phyloP scores from a whole-genome alignment of 2,888 invertebrate genomes.

The Drosophila eohydei region DNA sequence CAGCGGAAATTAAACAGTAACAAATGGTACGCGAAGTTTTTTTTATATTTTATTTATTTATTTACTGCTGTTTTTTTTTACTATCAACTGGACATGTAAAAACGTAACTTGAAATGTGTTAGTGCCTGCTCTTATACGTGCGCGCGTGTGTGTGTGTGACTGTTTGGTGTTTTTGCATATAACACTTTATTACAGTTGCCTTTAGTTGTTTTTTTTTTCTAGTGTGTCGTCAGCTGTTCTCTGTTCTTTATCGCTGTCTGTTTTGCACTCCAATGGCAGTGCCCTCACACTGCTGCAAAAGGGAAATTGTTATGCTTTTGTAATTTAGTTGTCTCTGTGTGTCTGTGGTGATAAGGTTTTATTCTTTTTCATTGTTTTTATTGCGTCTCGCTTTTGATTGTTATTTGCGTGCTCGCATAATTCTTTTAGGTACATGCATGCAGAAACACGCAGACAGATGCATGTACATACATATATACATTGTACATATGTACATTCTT shows the following conservation, averaged over 20 bases:
- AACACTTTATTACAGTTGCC: conserved; percentile 29
- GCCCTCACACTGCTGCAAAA: conserved; percentile 36
- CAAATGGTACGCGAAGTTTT: conserved; percentile 61
- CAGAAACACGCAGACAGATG: not conserved
- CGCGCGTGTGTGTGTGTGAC: conserved; percentile 1
- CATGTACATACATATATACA: not conserved
- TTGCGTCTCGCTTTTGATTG: conserved; percentile 54
- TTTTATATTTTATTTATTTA: conserved; percentile 12
- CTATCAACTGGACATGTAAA: conserved; percentile 18
- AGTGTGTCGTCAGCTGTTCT: conserved; percentile 67
- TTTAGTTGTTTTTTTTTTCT: conserved; percentile 9
- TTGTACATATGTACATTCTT: not conserved
- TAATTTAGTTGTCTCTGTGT: conserved; percentile 22
- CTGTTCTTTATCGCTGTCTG: conserved; percentile 46
- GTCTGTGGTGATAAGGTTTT: conserved; percentile 41
- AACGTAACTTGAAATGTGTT: conserved; percentile 6
- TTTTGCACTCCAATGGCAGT: conserved; percentile 27
- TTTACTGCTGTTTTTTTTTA: conserved; percentile 8
- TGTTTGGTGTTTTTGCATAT: conserved; percentile 30
- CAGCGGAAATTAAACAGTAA: conserved; percentile 58
- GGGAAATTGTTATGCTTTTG: conserved; percentile 31
- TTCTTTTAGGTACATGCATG: conserved; percentile 22
- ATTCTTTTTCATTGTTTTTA: conserved; percentile 38
- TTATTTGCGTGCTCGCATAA: conserved; percentile 51
- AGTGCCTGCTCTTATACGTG: conserved; percentile 4